phyloP scores from a whole-genome alignment of 2,888 invertebrate species.

The Slavum lentiscoides region DNA sequence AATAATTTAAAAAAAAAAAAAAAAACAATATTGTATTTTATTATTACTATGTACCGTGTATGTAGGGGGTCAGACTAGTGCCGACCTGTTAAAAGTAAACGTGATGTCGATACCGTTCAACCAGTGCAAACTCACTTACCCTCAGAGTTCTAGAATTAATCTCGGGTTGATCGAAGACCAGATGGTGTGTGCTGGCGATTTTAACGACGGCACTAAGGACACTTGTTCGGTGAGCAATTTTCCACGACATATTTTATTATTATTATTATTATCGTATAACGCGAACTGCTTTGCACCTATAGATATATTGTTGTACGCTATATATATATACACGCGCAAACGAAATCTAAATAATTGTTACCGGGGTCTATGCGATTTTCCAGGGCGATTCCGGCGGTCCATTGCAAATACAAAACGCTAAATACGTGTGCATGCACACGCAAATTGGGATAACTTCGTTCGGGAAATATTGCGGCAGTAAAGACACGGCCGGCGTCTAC shows the following conservation, averaged over 20 bases:
- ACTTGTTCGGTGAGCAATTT: slow-evolving; percentile 59
- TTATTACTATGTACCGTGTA: too few relatives aligned
- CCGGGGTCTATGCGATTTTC: too few relatives aligned
- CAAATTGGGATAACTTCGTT: slow-evolving; percentile 65
- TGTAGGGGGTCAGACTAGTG: slow-evolving; percentile 54
- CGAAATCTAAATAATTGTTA: background rate
- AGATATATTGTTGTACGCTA: too few relatives aligned
- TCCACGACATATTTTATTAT: too few relatives aligned
- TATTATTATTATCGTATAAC: background rate
- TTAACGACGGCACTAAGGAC: slow-evolving; percentile 61
- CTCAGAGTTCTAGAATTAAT: slow-evolving; percentile 46
- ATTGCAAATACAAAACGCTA: slow-evolving; percentile 60
- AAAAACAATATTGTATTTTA: too few relatives aligned
- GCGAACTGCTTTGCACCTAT: too few relatives aligned
- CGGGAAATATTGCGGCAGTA: slow-evolving; percentile 62
- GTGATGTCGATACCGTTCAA: slow-evolving; percentile 42
- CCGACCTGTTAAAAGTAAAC: slow-evolving; percentile 54
- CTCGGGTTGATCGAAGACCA: slow-evolving; percentile 55
- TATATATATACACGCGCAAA: too few relatives aligned
- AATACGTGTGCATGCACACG: slow-evolving; percentile 62
- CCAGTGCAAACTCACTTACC: slow-evolving; percentile 52
- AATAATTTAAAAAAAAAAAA: too few relatives aligned
- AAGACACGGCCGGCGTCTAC: slow-evolving; percentile 66
- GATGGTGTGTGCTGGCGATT: slow-evolving; percentile 61
- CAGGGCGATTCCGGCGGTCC: slow-evolving; percentile 80